Evolutionary conservation across 2,888 invertebrate species (phyloP), one percentile per base, ranked within the genome.

Genomic region (Tinea pellionella): DNA sequence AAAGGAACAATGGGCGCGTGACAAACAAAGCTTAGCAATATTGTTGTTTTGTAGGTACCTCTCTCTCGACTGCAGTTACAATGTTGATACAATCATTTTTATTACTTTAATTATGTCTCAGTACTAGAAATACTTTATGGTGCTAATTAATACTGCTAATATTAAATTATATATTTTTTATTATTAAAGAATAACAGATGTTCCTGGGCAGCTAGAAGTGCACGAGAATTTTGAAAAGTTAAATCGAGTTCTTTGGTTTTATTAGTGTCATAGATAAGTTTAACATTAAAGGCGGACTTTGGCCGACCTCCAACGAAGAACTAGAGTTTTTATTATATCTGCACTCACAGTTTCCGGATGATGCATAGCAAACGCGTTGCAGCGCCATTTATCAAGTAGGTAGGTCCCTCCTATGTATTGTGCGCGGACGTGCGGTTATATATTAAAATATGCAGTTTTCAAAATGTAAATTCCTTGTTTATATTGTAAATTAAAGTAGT

Each of bases 341-440:
- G 57, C 57, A 57, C 57, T 57, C 32, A 57, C 32, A 32, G 57
- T 57, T 57, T 12, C 29, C 30, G 57, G 32, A 57, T 57, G 57
- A 57, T 57, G 57, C 32, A 57, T 57, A 29, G 32, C 57, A 55
- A 53, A 57, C 32, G 57, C 57, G 57, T 32, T 57, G 57, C 57
- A 32, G 57, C 30, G 3, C 16, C 53, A 16, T 57, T 57, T 32
- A 57, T 57, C 57, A 32, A 32, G 15, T 18, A 55, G 55, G 55
- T 55, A 13, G 53, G 9, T 9, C 53, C 7, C 53, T 13, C 53
- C 19, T 53, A 53, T 24, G 19, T 53, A 24, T 53, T 53, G 24
- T 53, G 53, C 37, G 53, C 53, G 24, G 53, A 53, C 24, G 24
- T 53, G 53, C 24, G 11, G 19, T 53, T 53, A 18, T 53, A 47